phyloP scores from a whole-genome alignment of 2,888 invertebrate species.

The Euzetes globulus region DNA sequence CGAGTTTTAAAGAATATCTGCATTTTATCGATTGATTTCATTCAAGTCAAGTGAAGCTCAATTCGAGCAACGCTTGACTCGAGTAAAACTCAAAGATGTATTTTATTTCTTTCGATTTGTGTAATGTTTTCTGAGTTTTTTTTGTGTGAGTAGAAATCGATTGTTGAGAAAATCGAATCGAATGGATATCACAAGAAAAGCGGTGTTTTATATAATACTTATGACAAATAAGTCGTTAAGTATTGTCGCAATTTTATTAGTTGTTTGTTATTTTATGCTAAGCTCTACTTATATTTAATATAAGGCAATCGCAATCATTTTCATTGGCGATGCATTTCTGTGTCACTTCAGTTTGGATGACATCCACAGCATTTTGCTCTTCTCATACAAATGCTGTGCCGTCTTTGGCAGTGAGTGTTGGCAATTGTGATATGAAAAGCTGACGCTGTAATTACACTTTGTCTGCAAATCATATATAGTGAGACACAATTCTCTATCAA shows the following conservation, averaged over 20 bases:
- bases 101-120: conserved; percentile 4
- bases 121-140: neutral
- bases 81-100: neutral
- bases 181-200: neutral
- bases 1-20: too few relatives aligned
- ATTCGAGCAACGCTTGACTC: too few relatives aligned
- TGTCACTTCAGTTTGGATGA: conserved; percentile 6
- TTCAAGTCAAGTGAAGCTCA: too few relatives aligned
- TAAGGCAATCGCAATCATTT: neutral
- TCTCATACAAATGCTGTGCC: neutral
- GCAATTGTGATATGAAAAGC: conserved; percentile 21
- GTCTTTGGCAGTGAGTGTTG: neutral
- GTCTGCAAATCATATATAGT: conserved; percentile 6
- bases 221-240: conserved; percentile 5
- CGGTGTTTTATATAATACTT: neutral
- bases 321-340: conserved; percentile 7
- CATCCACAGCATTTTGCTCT: conserved; percentile 14
- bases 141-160: neutral
- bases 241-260: conserved; percentile 4
- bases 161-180: neutral
- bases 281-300: neutral
- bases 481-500: neutral
- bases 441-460: conserved; percentile 21
- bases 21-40: too few relatives aligned
- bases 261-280: neutral